A percentile compares a stretch with the other conserved stretches of the same genome.
These are phyloP conservation scores for Alviniconcha strummeri DNA, from an alignment of 2,888 invertebrate genomes.

Conservation along the genomic window DNA sequence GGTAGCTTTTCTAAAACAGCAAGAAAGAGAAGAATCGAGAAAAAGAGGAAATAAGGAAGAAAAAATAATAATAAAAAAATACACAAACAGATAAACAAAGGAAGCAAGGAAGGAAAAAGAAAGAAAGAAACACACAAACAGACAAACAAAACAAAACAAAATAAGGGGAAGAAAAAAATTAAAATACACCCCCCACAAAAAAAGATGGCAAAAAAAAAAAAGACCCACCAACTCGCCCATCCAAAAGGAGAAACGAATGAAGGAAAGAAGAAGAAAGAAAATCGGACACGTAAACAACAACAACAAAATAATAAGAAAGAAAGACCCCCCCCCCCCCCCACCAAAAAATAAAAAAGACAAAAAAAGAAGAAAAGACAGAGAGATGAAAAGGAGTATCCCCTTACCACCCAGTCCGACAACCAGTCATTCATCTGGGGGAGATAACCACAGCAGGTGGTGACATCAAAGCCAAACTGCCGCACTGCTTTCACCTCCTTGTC, in stretches of 20 bases:
- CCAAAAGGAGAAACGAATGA: neutral
- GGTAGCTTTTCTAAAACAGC: too few species aligned
- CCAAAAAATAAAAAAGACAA: too few species aligned
- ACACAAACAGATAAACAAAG: conserved; percentile 29
- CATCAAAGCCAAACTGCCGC: conserved; percentile 77
- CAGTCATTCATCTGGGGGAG: conserved; percentile 77
- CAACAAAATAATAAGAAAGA: neutral
- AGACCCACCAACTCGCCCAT: neutral
- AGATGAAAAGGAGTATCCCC: neutral
- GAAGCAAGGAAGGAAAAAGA: too few species aligned
- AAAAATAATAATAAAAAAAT: neutral
- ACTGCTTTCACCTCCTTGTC: conserved; percentile 53
- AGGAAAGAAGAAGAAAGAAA: neutral
- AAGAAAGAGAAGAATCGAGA: too few species aligned
- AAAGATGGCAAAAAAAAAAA: neutral
- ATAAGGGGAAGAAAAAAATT: conserved; percentile 17
- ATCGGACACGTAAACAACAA: neutral
- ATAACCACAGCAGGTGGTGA: conserved; percentile 78
- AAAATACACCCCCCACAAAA: neutral
- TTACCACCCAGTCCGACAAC: conserved; percentile 77
- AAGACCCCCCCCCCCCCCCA: neutral
- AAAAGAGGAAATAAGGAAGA: too few species aligned
- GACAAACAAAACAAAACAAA: neutral
- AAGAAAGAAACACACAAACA: neutral
- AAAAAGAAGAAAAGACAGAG: too few species aligned